Base-by-base conservation (phyloP, 2,888 invertebrate species). In the Mechanitis messenoides region DNA sequence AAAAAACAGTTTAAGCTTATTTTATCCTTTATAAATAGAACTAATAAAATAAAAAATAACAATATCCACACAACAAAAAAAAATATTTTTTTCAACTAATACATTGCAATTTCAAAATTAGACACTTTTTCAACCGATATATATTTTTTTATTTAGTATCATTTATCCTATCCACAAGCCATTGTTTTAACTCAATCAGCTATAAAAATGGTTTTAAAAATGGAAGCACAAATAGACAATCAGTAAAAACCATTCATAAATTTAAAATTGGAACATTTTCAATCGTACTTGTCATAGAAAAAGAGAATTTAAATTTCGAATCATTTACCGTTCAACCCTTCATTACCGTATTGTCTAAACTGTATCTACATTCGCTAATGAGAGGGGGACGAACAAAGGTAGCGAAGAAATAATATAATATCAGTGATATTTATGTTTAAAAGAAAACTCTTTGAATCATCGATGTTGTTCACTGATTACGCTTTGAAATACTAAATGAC, bases 361-460 rank as follows among this genome's bases (percentile, higher is more conserved):
- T 55, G 45, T 59, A 56, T 58, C 62, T 59, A 60, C 57, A 59
- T 59, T 45, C 56, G 45, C 59, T 60, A 63, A 63, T 63, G 63
- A 63, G 63, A 33, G 60, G 57, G 63, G 63, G 63, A 60, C 38
- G 55, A 62, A 62, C 62, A 62, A 62, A 62, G 59, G 63, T 63
- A 60, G 54, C 62, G 56, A 59, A 60, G 63, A 63, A 56, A 62
- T 63, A 63, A 59, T 55, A 63, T 63, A 63, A 62, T 62, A 62
- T 62, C 53, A 55, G 55, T 28, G 54, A 62, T 33, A 45, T 38
- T 50, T 33, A 42, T 59, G 38, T 59, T 62, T 59, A 38, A 59
- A 61, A 61, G 46, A 58, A 58, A 58, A 35, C 54, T 46, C 56
- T 31, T n/a, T 56, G 46, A 46, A 46, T 46, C 33, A 56, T 50